Evolutionary conservation across 1,140 invertebrate genomes (phyloP), one percentile per base, ranked within the genome.

Genomic region (Micrasema longulum): DNA sequence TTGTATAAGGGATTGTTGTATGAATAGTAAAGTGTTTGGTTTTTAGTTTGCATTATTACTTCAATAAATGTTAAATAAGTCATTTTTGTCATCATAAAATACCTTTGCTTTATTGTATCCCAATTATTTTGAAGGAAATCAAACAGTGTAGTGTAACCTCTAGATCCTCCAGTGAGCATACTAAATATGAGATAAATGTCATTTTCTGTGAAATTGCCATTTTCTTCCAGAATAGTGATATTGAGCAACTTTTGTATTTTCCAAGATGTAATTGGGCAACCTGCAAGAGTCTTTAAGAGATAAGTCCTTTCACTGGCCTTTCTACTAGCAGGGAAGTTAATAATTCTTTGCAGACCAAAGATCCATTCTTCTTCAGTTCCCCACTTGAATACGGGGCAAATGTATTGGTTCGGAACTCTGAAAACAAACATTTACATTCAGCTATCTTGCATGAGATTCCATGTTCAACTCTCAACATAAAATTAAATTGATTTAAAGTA

Each of bases 351-450:
- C 0, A 94, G 82, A 65, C 91, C 92, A 77, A 93, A 93, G 72
- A 92, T 87, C 91, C 91, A 94, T 80, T 94, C 91, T 31, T 92
- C 88, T 68, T 86, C 83, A 0, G 90, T 88, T 0, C 92, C 92
- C 88, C 90, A 93, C 80, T 90, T 89, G 76, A 93, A 93, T 1
- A 93, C 90, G 4, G 91, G 90, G 66, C 92, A 93, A 43, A 93
- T 87, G 77, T 88, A 92, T 77, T 90, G 88, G 77, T 90, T 91
- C 9, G 89, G 85, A 38, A 92, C 87, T 3, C 92, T 93, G 74
- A 22, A 84, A 80, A 74, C 45, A 26, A 26, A n/a, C n/a, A n/a
- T n/a, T n/a, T n/a, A n/a, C n/a, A n/a, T n/a, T n/a, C n/a, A n/a
- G n/a, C n/a, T n/a, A n/a, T n/a, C n/a, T n/a, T n/a, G n/a, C n/a